A percentile compares a stretch with the other conserved stretches of the same genome.
phyloP scores from a whole-genome alignment of 2,888 invertebrate species.

The Oxytorus armatus region DNA sequence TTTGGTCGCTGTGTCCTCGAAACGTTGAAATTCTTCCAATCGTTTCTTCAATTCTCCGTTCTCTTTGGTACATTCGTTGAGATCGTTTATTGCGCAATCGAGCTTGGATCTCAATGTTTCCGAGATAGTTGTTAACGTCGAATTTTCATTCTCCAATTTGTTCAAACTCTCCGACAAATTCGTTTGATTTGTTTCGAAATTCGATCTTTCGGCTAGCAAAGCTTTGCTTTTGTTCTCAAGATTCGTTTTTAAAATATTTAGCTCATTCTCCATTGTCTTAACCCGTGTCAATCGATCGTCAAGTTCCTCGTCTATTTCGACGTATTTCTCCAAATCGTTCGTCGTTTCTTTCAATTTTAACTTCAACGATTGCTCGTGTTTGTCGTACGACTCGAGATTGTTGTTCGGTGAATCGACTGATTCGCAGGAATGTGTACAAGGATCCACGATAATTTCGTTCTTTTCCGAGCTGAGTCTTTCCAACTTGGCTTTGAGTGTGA shows the following conservation, averaged over 20 bases:
- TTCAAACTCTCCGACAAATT: slow-evolving; percentile 8
- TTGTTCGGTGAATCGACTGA: background rate
- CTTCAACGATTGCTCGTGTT: slow-evolving; percentile 11
- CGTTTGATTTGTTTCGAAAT: background rate
- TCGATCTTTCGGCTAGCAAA: slow-evolving; percentile 15
- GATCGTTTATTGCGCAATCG: background rate
- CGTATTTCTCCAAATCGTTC: background rate
- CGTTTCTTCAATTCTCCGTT: slow-evolving; percentile 28
- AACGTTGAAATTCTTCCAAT: slow-evolving; percentile 14
- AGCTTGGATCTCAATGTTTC: slow-evolving; percentile 15
- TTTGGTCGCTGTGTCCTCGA: slow-evolving; percentile 29
- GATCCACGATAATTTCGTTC: background rate
- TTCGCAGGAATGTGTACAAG: background rate
- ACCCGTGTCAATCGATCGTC: slow-evolving; percentile 16
- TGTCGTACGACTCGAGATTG: background rate
- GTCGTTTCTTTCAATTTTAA: slow-evolving; percentile 7
- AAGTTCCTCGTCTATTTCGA: slow-evolving; percentile 18
- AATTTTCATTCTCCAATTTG: slow-evolving; percentile 10
- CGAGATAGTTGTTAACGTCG: background rate
- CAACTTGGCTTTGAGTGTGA: background rate
- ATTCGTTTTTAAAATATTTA: background rate
- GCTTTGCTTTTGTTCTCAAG: slow-evolving; percentile 16
- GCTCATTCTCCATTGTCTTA: background rate
- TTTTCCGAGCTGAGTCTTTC: slow-evolving; percentile 31
- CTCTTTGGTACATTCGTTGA: slow-evolving; percentile 28